Evolutionary conservation across 1,140 invertebrate genomes (phyloP).

Genomic region (Stegodyphus dumicola): DNA sequence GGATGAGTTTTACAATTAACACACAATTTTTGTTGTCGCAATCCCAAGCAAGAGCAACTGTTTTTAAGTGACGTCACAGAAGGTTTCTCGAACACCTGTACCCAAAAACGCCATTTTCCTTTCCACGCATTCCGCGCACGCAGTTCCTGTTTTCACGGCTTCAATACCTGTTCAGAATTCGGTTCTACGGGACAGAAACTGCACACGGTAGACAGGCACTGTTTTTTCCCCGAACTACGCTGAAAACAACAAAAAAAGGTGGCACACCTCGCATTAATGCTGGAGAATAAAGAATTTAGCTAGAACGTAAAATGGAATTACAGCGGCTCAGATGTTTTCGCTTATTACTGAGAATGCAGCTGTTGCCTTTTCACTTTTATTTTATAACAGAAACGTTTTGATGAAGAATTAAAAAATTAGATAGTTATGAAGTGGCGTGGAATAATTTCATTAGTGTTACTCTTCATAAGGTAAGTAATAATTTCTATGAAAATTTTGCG

Average conservation of each 20-base stretch:
- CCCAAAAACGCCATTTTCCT: slow-evolving; percentile 26
- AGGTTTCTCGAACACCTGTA: slow-evolving; percentile 34
- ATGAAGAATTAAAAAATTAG: not conserved
- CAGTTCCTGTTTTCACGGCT: slow-evolving; percentile 49
- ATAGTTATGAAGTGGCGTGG: no score
- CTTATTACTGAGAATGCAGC: slow-evolving; percentile 2
- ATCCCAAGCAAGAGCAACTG: slow-evolving; percentile 10
- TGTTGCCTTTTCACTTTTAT: slow-evolving; percentile 22
- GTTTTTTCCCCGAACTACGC: no score
- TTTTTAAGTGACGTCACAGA: slow-evolving; percentile 32
- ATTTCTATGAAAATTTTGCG: no score
- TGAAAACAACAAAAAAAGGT: not conserved
- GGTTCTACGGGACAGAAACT: not conserved
- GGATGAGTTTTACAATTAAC: no score
- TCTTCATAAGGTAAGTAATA: no score
- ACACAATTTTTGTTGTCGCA: no score
- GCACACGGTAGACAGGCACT: no score
- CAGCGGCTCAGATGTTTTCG: not conserved
- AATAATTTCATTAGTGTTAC: no score
- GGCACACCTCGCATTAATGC: not conserved
- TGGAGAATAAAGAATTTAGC: not conserved
- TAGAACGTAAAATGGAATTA: not conserved
- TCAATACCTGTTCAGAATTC: slow-evolving; percentile 49
- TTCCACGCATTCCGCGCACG: slow-evolving; percentile 34
- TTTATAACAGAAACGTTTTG: slow-evolving; percentile 9